Conservation (phyloP, 30 jellyfish, hydroid and myxozoan genomes). For the Turritopsis dohrnii region DNA sequence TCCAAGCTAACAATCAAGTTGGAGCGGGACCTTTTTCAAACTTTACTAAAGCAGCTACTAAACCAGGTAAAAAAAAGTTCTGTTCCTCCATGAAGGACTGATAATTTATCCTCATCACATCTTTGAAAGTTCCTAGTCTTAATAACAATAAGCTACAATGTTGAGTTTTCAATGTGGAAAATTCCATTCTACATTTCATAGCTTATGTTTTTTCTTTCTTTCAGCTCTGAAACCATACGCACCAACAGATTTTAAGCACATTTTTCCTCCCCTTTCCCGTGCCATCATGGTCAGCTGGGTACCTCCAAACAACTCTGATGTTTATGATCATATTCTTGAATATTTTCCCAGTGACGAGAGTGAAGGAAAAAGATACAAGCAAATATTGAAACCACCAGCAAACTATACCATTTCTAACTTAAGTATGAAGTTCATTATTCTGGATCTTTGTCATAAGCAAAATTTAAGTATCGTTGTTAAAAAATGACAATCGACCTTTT, state of each 20-base stretch:
- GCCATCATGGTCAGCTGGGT: not conserved
- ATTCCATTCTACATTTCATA: too few species aligned
- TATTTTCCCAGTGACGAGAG: not conserved
- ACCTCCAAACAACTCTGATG: not conserved
- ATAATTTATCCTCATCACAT: not conserved
- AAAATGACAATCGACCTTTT: too few species aligned
- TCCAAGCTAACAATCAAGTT: not conserved
- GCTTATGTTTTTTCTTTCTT: too few species aligned
- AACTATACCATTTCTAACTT: not conserved
- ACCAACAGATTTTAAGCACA: not conserved
- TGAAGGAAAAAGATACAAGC: not conserved
- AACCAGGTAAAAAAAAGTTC: not conserved
- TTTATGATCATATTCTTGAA: not conserved
- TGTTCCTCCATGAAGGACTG: not conserved
- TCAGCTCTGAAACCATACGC: not conserved
- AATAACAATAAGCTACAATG: too few species aligned
- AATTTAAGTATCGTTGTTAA: not conserved
- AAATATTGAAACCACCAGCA: not conserved
- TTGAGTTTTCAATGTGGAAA: too few species aligned
- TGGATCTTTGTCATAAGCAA: too few species aligned
- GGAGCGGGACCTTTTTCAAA: not conserved
- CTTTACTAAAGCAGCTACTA: not conserved
- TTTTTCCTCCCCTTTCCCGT: not conserved
- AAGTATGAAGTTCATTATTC: too few species aligned
- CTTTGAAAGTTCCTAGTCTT: not conserved